A percentile compares a stretch with the other conserved stretches of the same genome.
These are phyloP conservation scores for Clytia hemisphaerica DNA, from an alignment of 30 jellyfish, hydroid and myxozoan genomes.

Conservation along the genomic window DNA sequence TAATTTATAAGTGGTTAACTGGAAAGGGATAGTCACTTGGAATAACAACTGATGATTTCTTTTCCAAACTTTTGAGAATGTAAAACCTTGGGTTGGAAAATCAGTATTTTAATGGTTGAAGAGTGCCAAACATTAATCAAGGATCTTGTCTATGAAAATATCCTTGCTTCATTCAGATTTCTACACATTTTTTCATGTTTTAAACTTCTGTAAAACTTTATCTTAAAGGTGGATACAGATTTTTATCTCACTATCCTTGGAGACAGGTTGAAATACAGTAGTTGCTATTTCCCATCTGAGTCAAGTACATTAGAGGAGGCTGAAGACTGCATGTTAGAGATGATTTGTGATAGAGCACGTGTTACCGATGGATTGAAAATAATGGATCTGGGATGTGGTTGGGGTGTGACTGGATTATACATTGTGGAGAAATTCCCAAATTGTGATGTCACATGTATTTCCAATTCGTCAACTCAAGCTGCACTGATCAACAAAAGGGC, in stretches of 20 bases:
- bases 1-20: too few species aligned
- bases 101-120: too few species aligned
- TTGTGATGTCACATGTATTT: conserved; percentile 49
- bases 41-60: too few species aligned
- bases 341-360: conserved; percentile 54
- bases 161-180: neutral
- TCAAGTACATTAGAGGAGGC: conserved; percentile 46
- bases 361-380: conserved; percentile 57
- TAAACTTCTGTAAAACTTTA: neutral
- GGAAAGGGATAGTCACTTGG: too few species aligned
- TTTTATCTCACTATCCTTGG: conserved; percentile 59
- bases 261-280: conserved; percentile 67
- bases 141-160: neutral
- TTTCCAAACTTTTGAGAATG: too few species aligned
- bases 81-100: too few species aligned
- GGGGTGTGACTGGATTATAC: conserved; percentile 85
- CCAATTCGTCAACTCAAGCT: conserved; percentile 64
- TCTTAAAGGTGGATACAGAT: conserved; percentile 46
- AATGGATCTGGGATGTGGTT: conserved; percentile 86
- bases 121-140: too few species aligned
- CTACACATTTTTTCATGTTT: neutral
- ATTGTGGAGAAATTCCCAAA: conserved; percentile 54
- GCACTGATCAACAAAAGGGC: conserved; percentile 49
- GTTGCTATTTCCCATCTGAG: conserved; percentile 44
- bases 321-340: conserved; percentile 53